Conservation (phyloP, 2,797 vertebrate species). For the Myotis myotis region DNA sequence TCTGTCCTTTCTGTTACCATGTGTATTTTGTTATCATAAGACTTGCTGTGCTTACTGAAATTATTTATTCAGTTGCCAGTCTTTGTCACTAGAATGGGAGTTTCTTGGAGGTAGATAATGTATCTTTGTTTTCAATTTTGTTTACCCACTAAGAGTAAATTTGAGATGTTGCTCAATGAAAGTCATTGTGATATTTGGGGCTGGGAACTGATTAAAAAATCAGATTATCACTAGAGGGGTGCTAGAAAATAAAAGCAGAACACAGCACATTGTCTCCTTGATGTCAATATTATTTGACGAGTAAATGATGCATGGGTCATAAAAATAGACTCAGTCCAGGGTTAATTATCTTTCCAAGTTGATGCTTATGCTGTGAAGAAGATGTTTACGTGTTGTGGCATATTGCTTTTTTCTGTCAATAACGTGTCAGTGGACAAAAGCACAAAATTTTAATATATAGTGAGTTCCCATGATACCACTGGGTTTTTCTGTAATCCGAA, state of each 20-base stretch:
- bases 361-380: neutral
- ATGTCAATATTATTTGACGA: neutral
- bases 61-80: neutral
- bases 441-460: neutral
- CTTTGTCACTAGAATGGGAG: neutral
- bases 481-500: neutral
- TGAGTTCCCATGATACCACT: neutral
- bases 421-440: neutral
- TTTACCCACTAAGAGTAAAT: conserved; percentile 18
- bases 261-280: neutral
- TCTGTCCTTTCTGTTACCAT: neutral
- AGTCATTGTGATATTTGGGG: neutral
- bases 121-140: neutral
- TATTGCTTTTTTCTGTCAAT: conserved; percentile 39
- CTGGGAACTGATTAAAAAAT: neutral
- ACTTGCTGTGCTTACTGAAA: neutral
- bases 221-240: neutral
- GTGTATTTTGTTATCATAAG: neutral
- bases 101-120: neutral
- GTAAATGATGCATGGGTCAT: neutral
- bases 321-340: neutral
- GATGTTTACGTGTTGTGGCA: neutral
- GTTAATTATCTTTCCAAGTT: conserved; percentile 39
- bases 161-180: neutral
- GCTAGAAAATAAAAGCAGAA: neutral